Evolutionary conservation across 2,797 vertebrate genomes (phyloP), one percentile per base, ranked within the genome.

Genomic region (Liasis olivaceus): DNA sequence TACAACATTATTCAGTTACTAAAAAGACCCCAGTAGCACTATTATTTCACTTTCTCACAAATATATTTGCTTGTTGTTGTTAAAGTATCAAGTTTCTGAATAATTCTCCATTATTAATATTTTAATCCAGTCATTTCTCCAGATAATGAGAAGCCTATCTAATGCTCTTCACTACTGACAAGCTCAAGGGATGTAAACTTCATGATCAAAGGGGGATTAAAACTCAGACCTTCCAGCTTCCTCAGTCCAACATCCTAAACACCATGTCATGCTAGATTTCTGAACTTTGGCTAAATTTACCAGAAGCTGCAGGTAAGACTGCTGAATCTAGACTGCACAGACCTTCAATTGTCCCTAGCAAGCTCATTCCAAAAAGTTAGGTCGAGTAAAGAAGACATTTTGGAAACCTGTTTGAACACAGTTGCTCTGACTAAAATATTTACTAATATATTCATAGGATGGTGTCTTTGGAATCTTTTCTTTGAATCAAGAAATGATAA

Each of bases 51-150:
- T 96, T 96, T 96, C 92, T 95, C 95, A 93, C 31, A 93, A 96
- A 96, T 96, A 96, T 96, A 95, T 96, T 96, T 95, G 93, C 96
- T 94, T 95, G 94, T 92, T 93, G 92, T 95, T 96, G 94, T 95
- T 95, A 96, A 95, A 96, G 95, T 94, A 94, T 96, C 95, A 95
- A 96, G 95, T 95, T 96, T 94, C 95, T 95, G 96, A 97, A 96
- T 95, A 91, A 91, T 96, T 94, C 95, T 66, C 88, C 17, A 1
- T 59, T 90, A 28, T 28, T 72, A 31, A 69, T 69, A 31, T 36
- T 36, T 72, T 72, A 72, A 72, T 72, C n/a, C 51, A 54, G 51
- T 7, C 51, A 54, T 54, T 54, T 54, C 51, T 54, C 51, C 51
- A 54, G 51, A 54, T 54, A 54, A 54, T 54, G 51, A 54, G 51